These are phyloP conservation scores for Halyomorpha halys DNA, from an alignment of 1,140 invertebrate species.

Conservation along the genomic window DNA sequence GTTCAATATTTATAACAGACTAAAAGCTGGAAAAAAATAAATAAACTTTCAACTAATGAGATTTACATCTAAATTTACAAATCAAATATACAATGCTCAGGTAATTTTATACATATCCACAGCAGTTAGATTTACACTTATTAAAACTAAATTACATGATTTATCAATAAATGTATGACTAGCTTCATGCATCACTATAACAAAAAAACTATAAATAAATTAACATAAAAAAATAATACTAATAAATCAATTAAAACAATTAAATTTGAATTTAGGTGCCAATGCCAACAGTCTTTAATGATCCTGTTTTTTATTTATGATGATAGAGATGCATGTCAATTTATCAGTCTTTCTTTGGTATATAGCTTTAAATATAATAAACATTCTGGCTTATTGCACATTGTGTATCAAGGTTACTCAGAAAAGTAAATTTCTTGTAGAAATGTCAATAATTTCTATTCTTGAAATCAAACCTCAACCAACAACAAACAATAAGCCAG, in stretches of 20 bases:
- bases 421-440: no score
- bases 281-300: no score
- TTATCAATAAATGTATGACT: constrained; percentile 15
- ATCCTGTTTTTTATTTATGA: neutral
- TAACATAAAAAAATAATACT: neutral
- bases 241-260: no score
- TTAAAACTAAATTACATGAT: constrained; percentile 10
- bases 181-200: constrained; percentile 25
- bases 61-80: constrained; percentile 14
- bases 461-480: no score
- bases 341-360: constrained; percentile 17
- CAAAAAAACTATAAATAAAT: neutral
- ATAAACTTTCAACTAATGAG: constrained; percentile 11
- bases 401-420: no score
- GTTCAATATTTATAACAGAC: no score
- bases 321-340: constrained; percentile 15
- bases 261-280: no score
- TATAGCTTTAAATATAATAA: neutral
- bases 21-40: neutral
- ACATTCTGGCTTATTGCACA: no score
- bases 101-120: constrained; percentile 16
- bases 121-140: constrained; percentile 10
- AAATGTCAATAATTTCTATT: no score
- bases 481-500: no score
- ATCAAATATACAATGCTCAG: constrained; percentile 6